Evolutionary conservation across 2,888 invertebrate species (phyloP), one percentile per base, ranked within the genome.

Genomic region (Plutella xylostella): DNA sequence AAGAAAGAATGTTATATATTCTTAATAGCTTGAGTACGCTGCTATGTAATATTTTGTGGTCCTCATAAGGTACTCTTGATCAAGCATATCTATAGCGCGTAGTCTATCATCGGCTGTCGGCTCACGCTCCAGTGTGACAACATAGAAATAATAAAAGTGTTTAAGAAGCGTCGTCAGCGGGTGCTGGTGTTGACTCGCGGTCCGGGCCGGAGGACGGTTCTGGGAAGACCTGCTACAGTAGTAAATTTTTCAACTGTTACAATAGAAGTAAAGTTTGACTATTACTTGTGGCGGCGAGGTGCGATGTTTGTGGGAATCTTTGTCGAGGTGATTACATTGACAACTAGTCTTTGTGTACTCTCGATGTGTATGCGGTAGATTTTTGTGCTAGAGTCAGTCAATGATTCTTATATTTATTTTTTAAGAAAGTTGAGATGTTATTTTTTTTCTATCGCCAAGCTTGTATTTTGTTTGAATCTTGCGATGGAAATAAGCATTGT

Each of bases 211-310:
- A 47, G 46, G 50, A 28, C 45, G 53, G 54, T 68, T 68, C 71
- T 59, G 45, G 50, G 72, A 72, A 72, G 55, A 54, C 57, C 55
- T 49, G 55, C 53, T 50, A 50, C 57, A 53, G 54, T 56, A 55
- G 49, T 51, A 30, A 42, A 28, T 28, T 17, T n/a, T 38, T 42
- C 31, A 31, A 20, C 30, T 31, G 42, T 11, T 42, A 18, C 12
- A 12, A 30, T 30, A 40, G 40, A 22, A n/a, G 21, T 40, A 3
- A 40, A 15, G 40, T 11, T 42, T 31, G 30, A 20, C 18, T 42
- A 42, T 42, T n/a, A 42, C 19, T 42, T 42, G 14, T 42, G 14
- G 18, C 42, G 20, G 31, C 14, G 14, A 18, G 31, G 31, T 42
- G 42, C 31, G 14, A 42, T 42, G 42, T 42, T 42, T 42, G 42